phyloP scores from a whole-genome alignment of 2,113 vertebrate species.

The Paracyprichromis sp. region DNA sequence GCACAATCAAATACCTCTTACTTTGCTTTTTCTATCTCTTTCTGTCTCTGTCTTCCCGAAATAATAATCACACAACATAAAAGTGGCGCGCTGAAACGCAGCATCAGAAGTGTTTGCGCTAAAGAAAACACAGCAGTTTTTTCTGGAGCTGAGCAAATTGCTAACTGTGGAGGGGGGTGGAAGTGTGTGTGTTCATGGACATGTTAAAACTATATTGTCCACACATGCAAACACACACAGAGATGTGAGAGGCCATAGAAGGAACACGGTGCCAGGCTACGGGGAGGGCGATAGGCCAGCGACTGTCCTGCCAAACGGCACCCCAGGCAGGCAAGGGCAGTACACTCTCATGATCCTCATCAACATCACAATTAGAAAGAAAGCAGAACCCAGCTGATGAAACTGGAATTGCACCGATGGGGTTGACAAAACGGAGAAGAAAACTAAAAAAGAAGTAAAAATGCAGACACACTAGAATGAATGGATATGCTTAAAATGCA shows the following conservation, averaged over 20 bases:
- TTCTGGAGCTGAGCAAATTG: background rate
- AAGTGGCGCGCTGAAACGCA: constrained; percentile 8
- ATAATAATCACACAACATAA: constrained; percentile 45
- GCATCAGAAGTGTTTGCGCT: constrained; percentile 15
- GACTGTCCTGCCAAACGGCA: background rate
- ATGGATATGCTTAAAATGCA: background rate
- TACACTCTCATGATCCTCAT: background rate
- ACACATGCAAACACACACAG: background rate
- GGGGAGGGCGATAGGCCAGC: background rate
- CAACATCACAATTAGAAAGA: constrained; percentile 1
- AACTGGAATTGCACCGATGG: background rate
- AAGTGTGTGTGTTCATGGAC: background rate
- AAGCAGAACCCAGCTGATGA: constrained; percentile 16
- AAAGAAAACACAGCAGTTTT: background rate
- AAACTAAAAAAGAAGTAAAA: background rate
- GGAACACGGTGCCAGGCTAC: background rate
- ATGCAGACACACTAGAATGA: background rate
- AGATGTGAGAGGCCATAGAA: background rate
- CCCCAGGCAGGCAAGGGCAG: background rate
- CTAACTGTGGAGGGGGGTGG: background rate
- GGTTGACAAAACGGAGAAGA: accelerated
- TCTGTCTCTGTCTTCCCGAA: background rate
- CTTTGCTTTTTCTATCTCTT: background rate
- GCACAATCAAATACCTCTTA: background rate
- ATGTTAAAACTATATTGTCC: background rate